Percentiles rank a stretch among this genome's conserved stretches.
Evolutionary conservation across 2,888 invertebrate species (phyloP).

Genomic region (Lasioglossum figueresi): DNA sequence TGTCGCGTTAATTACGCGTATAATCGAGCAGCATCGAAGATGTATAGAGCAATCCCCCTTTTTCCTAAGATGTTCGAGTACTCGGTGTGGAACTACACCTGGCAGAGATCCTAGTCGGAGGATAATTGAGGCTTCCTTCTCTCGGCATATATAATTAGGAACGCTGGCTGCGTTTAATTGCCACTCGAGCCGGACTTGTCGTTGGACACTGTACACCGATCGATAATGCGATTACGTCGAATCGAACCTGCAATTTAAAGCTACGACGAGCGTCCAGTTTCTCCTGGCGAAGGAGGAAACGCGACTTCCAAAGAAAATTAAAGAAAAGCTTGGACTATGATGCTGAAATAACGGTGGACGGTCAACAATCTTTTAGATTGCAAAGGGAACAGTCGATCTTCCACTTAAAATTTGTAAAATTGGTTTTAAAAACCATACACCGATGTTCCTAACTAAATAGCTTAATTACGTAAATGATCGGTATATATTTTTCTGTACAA

Average conservation of each 20-base stretch:
- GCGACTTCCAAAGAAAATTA: not conserved
- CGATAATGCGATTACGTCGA: conserved; percentile 9
- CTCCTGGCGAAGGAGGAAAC: not conserved
- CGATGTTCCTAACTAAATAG: too few relatives aligned
- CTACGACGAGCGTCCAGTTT: not conserved
- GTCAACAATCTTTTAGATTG: not conserved
- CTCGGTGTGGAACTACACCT: not conserved
- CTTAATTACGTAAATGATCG: too few relatives aligned
- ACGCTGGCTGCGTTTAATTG: conserved; percentile 10
- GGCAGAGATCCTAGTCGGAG: conserved; percentile 9
- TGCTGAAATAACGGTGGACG: not conserved
- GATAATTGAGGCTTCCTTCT: conserved; percentile 5
- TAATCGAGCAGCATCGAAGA: not conserved
- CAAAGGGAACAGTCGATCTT: not conserved
- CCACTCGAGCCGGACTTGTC: not conserved
- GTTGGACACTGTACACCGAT: conserved; percentile 8
- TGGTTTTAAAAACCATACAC: not conserved
- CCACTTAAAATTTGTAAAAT: not conserved
- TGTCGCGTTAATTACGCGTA: not conserved
- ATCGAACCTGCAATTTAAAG: conserved; percentile 4
- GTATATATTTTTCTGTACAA: too few relatives aligned
- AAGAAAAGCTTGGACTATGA: not conserved
- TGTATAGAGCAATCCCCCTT: not conserved
- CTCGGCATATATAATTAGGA: conserved; percentile 10
- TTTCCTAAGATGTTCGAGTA: not conserved